Conservation (phyloP, 2,113 vertebrate species). For the Lucifuga dentata region DNA sequence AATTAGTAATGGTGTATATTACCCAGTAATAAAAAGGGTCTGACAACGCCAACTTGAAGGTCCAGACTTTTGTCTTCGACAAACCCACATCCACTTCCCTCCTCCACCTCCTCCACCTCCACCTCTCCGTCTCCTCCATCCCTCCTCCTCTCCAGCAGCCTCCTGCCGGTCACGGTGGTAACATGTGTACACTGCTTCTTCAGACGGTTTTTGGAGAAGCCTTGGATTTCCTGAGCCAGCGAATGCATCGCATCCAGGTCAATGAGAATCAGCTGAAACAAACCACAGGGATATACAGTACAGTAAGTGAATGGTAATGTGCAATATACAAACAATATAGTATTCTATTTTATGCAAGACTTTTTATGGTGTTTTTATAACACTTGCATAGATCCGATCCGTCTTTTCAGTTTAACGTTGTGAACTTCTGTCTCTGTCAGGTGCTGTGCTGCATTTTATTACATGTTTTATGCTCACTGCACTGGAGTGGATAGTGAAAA, state of each 20-base stretch:
- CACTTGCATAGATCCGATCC: too few relatives aligned
- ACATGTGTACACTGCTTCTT: constrained; percentile 90
- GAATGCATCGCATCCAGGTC: constrained; percentile 86
- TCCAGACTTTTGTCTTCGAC: constrained; percentile 90
- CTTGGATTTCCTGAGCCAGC: constrained; percentile 88
- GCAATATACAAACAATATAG: too few relatives aligned
- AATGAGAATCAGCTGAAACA: neutral
- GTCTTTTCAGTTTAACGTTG: too few relatives aligned
- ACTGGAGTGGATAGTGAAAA: too few relatives aligned
- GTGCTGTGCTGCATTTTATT: too few relatives aligned
- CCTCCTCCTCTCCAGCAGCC: constrained; percentile 87
- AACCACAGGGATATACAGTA: neutral
- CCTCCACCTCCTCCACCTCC: constrained; percentile 59
- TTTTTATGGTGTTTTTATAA: too few relatives aligned
- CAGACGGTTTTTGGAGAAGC: constrained; percentile 87
- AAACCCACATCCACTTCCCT: constrained; percentile 82
- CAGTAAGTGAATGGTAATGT: too few relatives aligned
- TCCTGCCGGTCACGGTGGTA: constrained; percentile 88
- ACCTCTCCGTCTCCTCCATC: constrained; percentile 66
- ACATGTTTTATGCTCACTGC: too few relatives aligned
- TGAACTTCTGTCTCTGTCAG: too few relatives aligned
- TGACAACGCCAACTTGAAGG: constrained; percentile 89
- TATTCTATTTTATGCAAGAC: too few relatives aligned
- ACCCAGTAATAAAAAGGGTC: constrained; percentile 93
- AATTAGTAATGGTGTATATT: constrained; percentile 48